Evolutionary conservation across 2,113 vertebrate genomes (phyloP).

Genomic region (Pholis gunnellus): DNA sequence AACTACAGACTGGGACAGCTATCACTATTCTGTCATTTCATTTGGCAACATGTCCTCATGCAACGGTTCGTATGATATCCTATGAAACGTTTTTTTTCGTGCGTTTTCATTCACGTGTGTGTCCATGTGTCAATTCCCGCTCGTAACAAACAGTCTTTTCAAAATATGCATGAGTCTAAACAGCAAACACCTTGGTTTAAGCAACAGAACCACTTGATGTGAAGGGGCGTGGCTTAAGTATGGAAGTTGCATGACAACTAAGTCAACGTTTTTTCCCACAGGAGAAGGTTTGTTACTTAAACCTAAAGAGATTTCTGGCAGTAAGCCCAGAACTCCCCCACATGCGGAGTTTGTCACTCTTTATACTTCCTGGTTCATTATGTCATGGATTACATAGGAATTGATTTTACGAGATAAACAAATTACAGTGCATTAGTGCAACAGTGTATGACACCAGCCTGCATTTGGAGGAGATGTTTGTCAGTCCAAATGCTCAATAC

Average conservation of each 20-base stretch:
- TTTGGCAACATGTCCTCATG: neutral
- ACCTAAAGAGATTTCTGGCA: neutral
- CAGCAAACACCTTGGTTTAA: neutral
- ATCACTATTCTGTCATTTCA: neutral
- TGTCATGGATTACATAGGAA: neutral
- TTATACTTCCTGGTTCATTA: neutral
- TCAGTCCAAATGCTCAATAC: neutral
- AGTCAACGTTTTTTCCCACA: neutral
- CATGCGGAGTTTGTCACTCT: neutral
- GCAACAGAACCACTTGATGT: neutral
- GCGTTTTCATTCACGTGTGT: too few species aligned
- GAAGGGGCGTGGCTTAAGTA: neutral
- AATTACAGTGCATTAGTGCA: neutral
- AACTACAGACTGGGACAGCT: neutral
- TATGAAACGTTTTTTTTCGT: neutral
- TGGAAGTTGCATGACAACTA: neutral
- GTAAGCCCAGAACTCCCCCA: neutral
- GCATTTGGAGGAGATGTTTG: neutral
- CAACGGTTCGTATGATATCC: neutral
- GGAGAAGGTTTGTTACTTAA: too few species aligned
- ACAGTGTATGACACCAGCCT: neutral
- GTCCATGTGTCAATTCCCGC: neutral
- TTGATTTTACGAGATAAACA: neutral
- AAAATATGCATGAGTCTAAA: neutral
- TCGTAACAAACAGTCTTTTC: neutral